Conservation (phyloP, 2,888 invertebrate genomes). For the Linnaemya vulpina region DNA sequence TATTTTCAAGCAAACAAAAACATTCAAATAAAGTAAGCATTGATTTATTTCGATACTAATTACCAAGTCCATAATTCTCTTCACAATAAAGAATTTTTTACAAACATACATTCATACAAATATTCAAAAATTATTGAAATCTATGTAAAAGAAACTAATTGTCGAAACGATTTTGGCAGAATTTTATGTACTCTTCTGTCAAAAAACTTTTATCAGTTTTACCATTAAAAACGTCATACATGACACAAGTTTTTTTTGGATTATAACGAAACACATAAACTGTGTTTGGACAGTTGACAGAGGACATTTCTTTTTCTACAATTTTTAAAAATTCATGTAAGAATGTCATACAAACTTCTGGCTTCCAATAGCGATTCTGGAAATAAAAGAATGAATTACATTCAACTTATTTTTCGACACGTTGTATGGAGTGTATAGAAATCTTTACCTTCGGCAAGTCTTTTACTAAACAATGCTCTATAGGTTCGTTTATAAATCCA, state of each 20-base stretch:
- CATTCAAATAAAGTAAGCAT: too few relatives aligned
- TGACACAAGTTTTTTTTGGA: background rate
- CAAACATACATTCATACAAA: too few relatives aligned
- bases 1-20: too few relatives aligned
- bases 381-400: background rate
- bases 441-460: constrained; percentile 35
- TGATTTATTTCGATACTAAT: too few relatives aligned
- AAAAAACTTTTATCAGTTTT: constrained; percentile 44
- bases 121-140: background rate
- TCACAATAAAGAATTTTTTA: too few relatives aligned
- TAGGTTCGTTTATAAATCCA: constrained; percentile 32
- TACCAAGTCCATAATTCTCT: too few relatives aligned
- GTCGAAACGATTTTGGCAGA: background rate
- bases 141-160: background rate
- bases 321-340: constrained; percentile 38
- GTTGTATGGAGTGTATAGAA: background rate
- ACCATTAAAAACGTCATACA: constrained; percentile 10
- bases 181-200: constrained; percentile 29
- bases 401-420: too few relatives aligned
- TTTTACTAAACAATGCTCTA: background rate
- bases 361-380: constrained; percentile 44
- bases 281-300: constrained; percentile 33
- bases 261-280: constrained; percentile 45
- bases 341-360: constrained; percentile 22
- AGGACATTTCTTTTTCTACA: constrained; percentile 29